Conservation (phyloP, 2,888 invertebrate species). For the Cheilosia scutellata region DNA sequence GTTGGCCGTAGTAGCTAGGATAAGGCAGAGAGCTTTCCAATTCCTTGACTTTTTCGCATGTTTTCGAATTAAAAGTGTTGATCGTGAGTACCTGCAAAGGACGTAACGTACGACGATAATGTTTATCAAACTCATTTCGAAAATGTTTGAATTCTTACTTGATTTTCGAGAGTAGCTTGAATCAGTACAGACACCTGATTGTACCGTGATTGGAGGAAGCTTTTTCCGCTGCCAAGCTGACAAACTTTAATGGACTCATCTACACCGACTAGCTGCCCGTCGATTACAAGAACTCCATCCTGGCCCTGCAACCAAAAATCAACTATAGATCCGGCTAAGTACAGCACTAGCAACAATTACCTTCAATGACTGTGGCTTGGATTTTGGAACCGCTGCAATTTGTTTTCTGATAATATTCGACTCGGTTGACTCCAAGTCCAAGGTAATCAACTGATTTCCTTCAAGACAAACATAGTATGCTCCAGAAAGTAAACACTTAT, state of each 20-base stretch:
- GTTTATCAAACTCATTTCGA: slow-evolving; percentile 69
- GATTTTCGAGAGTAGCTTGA: slow-evolving; percentile 82
- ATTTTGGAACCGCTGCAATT: slow-evolving; percentile 81
- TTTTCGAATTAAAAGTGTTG: slow-evolving; percentile 83
- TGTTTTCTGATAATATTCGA: slow-evolving; percentile 85
- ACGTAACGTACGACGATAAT: not conserved
- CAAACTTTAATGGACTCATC: slow-evolving; percentile 82
- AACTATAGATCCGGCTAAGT: not conserved
- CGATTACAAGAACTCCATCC: slow-evolving; percentile 83
- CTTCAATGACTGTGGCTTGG: slow-evolving; percentile 79
- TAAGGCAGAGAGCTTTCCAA: slow-evolving; percentile 83
- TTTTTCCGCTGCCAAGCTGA: slow-evolving; percentile 81
- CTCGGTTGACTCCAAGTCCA: slow-evolving; percentile 86
- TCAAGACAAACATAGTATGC: slow-evolving; percentile 88
- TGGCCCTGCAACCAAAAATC: slow-evolving; percentile 78
- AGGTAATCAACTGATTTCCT: slow-evolving; percentile 86
- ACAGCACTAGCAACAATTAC: slow-evolving; percentile 74
- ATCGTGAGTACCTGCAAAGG: slow-evolving; percentile 84
- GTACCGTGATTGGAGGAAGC: slow-evolving; percentile 79
- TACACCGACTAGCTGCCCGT: slow-evolving; percentile 81
- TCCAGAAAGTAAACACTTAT: slow-evolving; percentile 86
- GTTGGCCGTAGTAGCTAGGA: slow-evolving; percentile 81
- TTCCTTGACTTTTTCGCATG: slow-evolving; percentile 84
- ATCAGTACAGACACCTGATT: slow-evolving; percentile 83
- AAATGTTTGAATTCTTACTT: slow-evolving; percentile 80